Conservation (phyloP, 2,797 vertebrate species). For the Geotrypetes seraphini region DNA sequence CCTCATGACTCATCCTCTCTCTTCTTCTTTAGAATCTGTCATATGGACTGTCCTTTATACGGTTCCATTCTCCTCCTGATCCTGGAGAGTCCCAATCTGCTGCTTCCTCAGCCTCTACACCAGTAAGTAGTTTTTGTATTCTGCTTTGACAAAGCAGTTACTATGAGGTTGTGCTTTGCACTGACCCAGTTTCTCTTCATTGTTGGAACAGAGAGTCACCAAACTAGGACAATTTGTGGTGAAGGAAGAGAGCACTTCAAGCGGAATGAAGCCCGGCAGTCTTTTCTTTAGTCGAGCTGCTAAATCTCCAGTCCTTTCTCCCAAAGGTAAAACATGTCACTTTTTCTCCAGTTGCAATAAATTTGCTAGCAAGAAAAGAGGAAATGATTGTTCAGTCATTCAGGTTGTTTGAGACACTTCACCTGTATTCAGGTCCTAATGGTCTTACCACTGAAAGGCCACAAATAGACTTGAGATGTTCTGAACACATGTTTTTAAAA, state of each 20-base stretch:
- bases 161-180: too few relatives aligned
- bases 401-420: too few relatives aligned
- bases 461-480: too few relatives aligned
- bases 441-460: too few relatives aligned
- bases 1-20: neutral
- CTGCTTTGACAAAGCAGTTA: too few relatives aligned
- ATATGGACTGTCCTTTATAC: slow-evolving; percentile 75
- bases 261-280: slow-evolving; percentile 65
- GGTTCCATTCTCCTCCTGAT: slow-evolving; percentile 76
- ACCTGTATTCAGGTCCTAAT: too few relatives aligned
- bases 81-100: slow-evolving; percentile 45
- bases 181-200: neutral
- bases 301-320: slow-evolving; percentile 39
- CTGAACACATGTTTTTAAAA: too few relatives aligned
- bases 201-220: slow-evolving; percentile 62
- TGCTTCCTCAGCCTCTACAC: slow-evolving; percentile 32
- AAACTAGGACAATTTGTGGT: slow-evolving; percentile 80
- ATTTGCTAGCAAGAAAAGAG: too few relatives aligned
- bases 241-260: slow-evolving; percentile 59
- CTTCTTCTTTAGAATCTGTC: slow-evolving; percentile 54
- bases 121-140: too few relatives aligned
- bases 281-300: slow-evolving; percentile 69
- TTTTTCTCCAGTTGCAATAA: too few relatives aligned
- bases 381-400: too few relatives aligned
- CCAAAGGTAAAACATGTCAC: slow-evolving; percentile 44